Evolutionary conservation across 2,797 vertebrate species (phyloP).

Genomic region (Macropodus opercularis): DNA sequence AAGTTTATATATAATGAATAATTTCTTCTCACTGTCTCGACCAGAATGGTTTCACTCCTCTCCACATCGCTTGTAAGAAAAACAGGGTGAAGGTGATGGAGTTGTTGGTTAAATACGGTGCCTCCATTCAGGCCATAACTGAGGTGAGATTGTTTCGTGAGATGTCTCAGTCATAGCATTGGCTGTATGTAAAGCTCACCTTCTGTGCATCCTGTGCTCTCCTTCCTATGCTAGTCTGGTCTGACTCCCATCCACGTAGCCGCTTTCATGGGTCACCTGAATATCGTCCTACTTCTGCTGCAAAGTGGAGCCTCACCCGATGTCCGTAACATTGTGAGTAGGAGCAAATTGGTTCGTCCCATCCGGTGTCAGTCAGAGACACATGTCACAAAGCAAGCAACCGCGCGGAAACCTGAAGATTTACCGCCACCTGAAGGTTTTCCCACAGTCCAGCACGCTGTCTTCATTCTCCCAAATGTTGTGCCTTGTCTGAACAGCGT

Average conservation of each 20-base stretch:
- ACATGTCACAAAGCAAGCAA: neutral
- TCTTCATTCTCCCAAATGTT: constrained; percentile 6
- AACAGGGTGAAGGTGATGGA: constrained; percentile 99
- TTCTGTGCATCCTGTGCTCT: constrained; percentile 11
- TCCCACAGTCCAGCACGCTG: neutral
- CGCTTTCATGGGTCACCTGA: constrained; percentile 99
- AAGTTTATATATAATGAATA: neutral
- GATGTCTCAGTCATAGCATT: neutral
- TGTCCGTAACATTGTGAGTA: constrained; percentile 98
- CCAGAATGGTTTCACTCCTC: constrained; percentile 98
- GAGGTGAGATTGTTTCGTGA: constrained; percentile 84
- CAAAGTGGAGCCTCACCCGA: constrained; percentile 98
- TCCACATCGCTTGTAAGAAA: constrained; percentile 99
- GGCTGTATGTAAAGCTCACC: too few species aligned
- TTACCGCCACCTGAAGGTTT: neutral
- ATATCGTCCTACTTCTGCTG: constrained; percentile 97
- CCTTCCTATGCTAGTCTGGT: constrained; percentile 85
- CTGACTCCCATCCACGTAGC: constrained; percentile 98
- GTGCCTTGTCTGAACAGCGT: constrained; percentile 79
- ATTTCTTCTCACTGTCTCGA: neutral
- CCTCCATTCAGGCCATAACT: constrained; percentile 97
- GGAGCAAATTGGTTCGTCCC: neutral
- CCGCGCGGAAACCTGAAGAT: neutral
- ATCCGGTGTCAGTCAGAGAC: neutral
- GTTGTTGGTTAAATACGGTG: constrained; percentile 97